Evolutionary conservation across 2,113 vertebrate genomes (phyloP).

Genomic region (Mormyrus lacerda): DNA sequence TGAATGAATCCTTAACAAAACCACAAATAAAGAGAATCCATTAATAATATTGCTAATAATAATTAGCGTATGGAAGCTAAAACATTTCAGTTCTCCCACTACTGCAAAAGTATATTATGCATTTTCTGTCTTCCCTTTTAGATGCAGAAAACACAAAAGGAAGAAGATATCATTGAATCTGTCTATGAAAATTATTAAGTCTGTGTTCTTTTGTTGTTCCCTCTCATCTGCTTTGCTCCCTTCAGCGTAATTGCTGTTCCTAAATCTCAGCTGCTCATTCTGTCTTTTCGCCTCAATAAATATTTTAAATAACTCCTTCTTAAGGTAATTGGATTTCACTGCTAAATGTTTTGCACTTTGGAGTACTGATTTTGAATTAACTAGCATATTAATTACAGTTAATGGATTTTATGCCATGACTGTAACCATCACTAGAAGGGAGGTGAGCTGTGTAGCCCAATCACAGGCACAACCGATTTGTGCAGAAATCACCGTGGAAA

Average conservation of each 20-base stretch:
- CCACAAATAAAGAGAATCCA: not conserved
- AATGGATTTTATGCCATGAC: not conserved
- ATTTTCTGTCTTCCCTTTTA: not conserved
- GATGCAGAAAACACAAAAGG: constrained; percentile 6
- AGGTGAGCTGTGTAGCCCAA: not conserved
- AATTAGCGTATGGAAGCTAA: not conserved
- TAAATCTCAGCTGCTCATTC: not conserved
- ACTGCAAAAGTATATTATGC: not conserved
- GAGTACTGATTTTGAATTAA: not conserved
- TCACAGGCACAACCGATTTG: not conserved
- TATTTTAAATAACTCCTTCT: constrained; percentile 9
- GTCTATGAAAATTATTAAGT: constrained; percentile 61
- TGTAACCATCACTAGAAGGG: not conserved
- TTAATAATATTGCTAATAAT: not conserved
- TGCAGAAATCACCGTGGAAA: not conserved
- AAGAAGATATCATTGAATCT: constrained; percentile 45
- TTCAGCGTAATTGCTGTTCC: not conserved
- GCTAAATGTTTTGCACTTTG: not conserved
- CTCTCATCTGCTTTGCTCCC: not conserved
- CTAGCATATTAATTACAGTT: not conserved
- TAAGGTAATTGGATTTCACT: not conserved
- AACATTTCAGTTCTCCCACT: not conserved
- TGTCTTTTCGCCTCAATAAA: not conserved
- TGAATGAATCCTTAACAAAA: not conserved
- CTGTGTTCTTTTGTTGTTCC: not conserved